Percentiles rank a stretch among this genome's conserved stretches.
phyloP scores from a whole-genome alignment of 2,888 invertebrate genomes.

The Orchesella flavescens region DNA sequence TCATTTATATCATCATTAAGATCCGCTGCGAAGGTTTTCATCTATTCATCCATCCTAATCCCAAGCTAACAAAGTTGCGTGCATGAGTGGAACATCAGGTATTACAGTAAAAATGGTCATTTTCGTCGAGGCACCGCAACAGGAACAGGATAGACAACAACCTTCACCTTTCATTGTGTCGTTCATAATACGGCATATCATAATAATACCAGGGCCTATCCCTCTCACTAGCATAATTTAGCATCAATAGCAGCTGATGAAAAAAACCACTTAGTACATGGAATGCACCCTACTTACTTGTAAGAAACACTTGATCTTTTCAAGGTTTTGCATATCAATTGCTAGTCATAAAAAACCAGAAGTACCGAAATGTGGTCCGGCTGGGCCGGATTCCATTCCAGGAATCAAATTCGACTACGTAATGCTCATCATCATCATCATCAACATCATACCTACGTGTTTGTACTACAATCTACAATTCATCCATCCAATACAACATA shows the following conservation, averaged over 20 bases:
- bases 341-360: conserved; percentile 53
- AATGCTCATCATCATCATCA: too few species aligned
- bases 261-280: background rate
- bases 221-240: background rate
- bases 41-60: background rate
- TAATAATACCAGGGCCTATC: background rate
- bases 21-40: background rate
- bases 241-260: background rate
- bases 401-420: conserved; percentile 45
- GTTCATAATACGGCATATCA: background rate
- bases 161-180: conserved; percentile 43
- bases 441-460: background rate
- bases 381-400: conserved; percentile 64
- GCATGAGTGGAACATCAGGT: too few species aligned
- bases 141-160: conserved; percentile 44
- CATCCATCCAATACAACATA: too few species aligned
- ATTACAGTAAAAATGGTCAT: background rate
- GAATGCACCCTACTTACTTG: background rate
- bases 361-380: conserved; percentile 66
- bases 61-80: background rate
- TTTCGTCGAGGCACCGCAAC: background rate
- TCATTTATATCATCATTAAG: conserved; percentile 6
- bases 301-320: conserved; percentile 17
- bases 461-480: too few species aligned
- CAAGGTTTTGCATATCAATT: conserved; percentile 59